Percentiles rank a stretch among this genome's conserved stretches.
phyloP scores from a whole-genome alignment of 2,888 invertebrate genomes.

The Nowickia ferox region DNA sequence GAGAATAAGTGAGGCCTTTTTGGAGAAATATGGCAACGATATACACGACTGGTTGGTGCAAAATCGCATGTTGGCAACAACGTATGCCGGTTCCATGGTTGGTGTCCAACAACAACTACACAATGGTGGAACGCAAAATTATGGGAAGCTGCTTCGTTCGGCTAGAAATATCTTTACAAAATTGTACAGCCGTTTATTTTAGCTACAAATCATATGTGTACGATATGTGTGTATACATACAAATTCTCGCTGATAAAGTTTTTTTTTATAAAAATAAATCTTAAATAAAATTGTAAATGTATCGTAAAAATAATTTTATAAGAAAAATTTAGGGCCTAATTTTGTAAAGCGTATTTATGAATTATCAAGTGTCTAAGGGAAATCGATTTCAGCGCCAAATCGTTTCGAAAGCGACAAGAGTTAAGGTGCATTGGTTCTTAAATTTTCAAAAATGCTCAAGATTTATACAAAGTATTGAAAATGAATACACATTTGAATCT shows the following conservation, averaged over 20 bases:
- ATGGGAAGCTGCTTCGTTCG: slow-evolving; percentile 69
- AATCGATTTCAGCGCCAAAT: too few relatives aligned
- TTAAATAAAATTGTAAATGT: background rate
- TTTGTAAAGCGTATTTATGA: too few relatives aligned
- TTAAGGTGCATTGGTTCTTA: too few relatives aligned
- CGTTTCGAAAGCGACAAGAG: too few relatives aligned
- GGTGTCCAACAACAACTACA: slow-evolving; percentile 63
- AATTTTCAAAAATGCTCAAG: too few relatives aligned
- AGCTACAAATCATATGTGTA: slow-evolving; percentile 23
- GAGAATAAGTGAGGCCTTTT: slow-evolving; percentile 75
- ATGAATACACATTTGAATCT: too few relatives aligned
- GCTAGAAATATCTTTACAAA: slow-evolving; percentile 73
- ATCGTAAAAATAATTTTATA: too few relatives aligned
- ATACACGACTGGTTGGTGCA: slow-evolving; percentile 77
- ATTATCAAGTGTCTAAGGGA: too few relatives aligned
- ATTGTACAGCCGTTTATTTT: slow-evolving; percentile 59
- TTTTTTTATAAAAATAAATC: background rate
- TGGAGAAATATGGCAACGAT: slow-evolving; percentile 76
- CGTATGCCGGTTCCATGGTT: slow-evolving; percentile 73
- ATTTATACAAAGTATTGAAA: too few relatives aligned
- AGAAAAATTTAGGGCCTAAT: too few relatives aligned
- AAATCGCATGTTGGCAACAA: slow-evolving; percentile 56
- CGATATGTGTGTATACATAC: background rate
- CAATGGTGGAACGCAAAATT: slow-evolving; percentile 75
- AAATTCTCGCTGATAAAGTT: background rate